Evolutionary conservation across 2,888 invertebrate genomes (phyloP), one percentile per base, ranked within the genome.

Genomic region (Osmoderma eremita): DNA sequence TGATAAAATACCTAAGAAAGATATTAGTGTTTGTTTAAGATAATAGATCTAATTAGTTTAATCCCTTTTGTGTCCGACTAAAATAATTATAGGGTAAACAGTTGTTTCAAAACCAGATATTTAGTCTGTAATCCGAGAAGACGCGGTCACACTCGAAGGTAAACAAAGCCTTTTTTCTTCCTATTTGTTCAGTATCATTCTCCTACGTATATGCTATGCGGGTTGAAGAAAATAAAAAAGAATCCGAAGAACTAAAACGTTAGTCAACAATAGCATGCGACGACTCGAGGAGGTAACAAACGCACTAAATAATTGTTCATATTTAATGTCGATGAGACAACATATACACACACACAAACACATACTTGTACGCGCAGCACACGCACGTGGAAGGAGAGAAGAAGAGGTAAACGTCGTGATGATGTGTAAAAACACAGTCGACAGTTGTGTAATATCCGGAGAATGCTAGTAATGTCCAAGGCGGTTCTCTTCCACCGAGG

Each of bases 391-490:
- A 24, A 45, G 30, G 45, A 61, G 58, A 45, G 45, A 61, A 61
- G 58, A 53, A 61, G 58, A 61, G 45, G 58, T 45, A 61, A 61
- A 61, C 58, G 58, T 61, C 58, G 58, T n/a, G n/a, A 45, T 45
- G 45, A 48, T 61, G 65, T 45, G 71, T 68, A 75, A 75, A 75
- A 75, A 75, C 72, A 65, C 36, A 71, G 70, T 67, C 66, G 70
- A 72, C 72, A 73, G 71, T 76, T 76, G 76, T 74, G 75, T 75
- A 77, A 77, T 77, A 77, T 77, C 75, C 75, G 62, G 76, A 71
- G 77, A 77, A 78, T 78, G 72, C 71, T 67, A 75, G 74, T 75
- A 73, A 78, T 78, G 78, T 75, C 73, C 77, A 74, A 73, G 76
- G 73, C 75, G 75, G 74, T 53, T 30, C 71, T 71, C 70, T 71